phyloP scores from a whole-genome alignment of 2,888 invertebrate genomes.

The Coenonympha arcania region DNA sequence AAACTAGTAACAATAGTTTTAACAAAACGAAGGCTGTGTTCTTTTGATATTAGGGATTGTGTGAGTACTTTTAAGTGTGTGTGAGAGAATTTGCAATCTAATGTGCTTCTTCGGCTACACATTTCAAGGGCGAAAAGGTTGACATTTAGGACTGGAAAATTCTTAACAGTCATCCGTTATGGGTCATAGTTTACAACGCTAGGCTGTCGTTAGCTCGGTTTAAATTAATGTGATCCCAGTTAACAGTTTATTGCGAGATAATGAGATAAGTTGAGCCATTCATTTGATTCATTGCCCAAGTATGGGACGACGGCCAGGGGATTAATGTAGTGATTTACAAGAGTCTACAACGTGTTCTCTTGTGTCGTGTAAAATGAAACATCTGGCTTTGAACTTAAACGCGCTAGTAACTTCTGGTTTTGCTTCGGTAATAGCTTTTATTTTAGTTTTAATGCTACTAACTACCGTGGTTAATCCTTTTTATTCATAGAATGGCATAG shows the following conservation, averaged over 20 bases:
- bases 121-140: not conserved
- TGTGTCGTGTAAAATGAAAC: not conserved
- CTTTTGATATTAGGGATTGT: not conserved
- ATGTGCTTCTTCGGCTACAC: no score
- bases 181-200: not conserved
- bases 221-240: conserved; percentile 24
- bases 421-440: no score
- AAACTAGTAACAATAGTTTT: no score
- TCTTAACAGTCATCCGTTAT: conserved; percentile 4
- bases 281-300: conserved; percentile 24
- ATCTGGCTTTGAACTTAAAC: not conserved
- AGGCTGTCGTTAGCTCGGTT: conserved; percentile 14
- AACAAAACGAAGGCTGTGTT: no score
- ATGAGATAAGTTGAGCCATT: conserved; percentile 30
- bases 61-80: not conserved
- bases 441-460: no score
- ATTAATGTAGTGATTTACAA: conserved; percentile 21
- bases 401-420: not conserved
- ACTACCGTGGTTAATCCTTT: no score
- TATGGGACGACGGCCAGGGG: conserved; percentile 16
- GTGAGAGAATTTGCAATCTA: no score
- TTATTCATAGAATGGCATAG: no score
- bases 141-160: no score
- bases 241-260: conserved; percentile 28
- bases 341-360: conserved; percentile 6